A percentile compares a stretch with the other conserved stretches of the same genome.
These are phyloP conservation scores for Apodemia mormo DNA, from an alignment of 2,888 invertebrate species.

Conservation along the genomic window DNA sequence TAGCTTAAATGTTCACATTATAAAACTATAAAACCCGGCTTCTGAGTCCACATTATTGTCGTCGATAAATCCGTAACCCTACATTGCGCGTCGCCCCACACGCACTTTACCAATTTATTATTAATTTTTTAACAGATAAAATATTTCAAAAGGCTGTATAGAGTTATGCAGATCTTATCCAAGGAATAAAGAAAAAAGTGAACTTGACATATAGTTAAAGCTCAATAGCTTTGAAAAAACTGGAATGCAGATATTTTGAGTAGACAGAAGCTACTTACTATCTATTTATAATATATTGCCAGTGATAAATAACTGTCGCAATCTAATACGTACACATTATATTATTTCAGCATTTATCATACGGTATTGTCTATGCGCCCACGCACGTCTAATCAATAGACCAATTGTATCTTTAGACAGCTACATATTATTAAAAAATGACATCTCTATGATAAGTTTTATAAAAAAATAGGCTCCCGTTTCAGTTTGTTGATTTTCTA, in stretches of 20 bases:
- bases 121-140: neutral
- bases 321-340: neutral
- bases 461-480: neutral
- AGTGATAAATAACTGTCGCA: slow-evolving; percentile 12
- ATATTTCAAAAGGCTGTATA: neutral
- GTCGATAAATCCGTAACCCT: no score
- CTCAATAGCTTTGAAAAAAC: neutral
- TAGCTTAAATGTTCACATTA: no score
- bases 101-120: no score
- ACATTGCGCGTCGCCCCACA: no score
- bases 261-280: neutral
- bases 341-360: neutral
- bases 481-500: no score
- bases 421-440: slow-evolving; percentile 3
- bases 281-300: slow-evolving; percentile 7
- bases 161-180: neutral
- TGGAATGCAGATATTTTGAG: slow-evolving; percentile 6
- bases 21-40: no score
- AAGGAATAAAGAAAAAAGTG: neutral
- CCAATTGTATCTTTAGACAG: slow-evolving; percentile 36
- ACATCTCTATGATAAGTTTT: slow-evolving; percentile 5
- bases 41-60: no score
- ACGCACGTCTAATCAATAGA: slow-evolving; percentile 49
- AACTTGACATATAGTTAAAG: slow-evolving; percentile 12
- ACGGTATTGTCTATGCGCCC: slow-evolving; percentile 39